phyloP scores from a whole-genome alignment of 2,113 vertebrate species.

The Antigone vipio region DNA sequence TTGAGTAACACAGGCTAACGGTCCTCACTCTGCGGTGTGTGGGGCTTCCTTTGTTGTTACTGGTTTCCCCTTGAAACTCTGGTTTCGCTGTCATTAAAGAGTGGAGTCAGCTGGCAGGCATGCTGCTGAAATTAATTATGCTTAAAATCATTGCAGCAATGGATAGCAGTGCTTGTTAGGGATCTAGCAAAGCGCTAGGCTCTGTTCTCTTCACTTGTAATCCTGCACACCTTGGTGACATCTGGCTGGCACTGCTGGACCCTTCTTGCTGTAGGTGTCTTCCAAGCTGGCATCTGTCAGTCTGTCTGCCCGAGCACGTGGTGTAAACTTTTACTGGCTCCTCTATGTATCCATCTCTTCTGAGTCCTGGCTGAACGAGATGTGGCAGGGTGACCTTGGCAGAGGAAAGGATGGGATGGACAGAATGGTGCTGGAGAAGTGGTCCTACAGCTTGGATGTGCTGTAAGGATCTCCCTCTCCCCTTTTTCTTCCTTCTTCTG shows the following conservation, averaged over 20 bases:
- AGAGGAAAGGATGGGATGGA: background rate
- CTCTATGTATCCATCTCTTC: background rate
- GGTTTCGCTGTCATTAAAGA: background rate
- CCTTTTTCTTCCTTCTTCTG: background rate
- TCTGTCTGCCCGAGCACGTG: background rate
- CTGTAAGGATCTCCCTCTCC: background rate
- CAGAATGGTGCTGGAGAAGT: background rate
- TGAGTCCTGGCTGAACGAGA: background rate
- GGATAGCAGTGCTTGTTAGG: background rate
- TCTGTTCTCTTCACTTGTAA: background rate
- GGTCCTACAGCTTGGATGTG: background rate
- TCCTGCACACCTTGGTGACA: background rate
- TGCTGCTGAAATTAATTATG: background rate
- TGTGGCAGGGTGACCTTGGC: background rate
- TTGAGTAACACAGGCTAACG: rapidly evolving
- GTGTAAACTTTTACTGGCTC: background rate
- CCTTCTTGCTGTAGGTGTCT: background rate
- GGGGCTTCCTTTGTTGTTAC: background rate
- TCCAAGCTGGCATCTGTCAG: background rate
- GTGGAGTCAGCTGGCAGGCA: background rate
- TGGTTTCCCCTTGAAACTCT: background rate
- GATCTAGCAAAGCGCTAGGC: background rate
- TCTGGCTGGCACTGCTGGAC: background rate
- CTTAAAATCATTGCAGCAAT: background rate
- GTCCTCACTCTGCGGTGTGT: rapidly evolving